Evolutionary conservation across 2,888 invertebrate genomes (phyloP).

Genomic region (Poecilobothrus nobilitatus): DNA sequence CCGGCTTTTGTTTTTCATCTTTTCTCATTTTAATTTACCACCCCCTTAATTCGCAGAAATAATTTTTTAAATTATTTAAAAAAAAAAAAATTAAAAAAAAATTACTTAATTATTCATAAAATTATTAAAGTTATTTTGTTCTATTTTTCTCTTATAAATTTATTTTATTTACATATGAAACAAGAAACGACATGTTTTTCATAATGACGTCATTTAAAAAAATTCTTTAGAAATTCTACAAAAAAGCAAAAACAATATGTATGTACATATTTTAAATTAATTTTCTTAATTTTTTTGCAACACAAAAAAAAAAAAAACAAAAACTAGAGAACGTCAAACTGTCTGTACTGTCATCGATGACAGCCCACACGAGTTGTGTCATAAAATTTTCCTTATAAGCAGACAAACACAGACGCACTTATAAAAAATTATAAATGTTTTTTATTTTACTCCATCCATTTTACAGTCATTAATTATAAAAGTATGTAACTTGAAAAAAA

Average conservation of each 20-base stretch:
- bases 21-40: neutral
- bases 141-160: neutral
- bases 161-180: too few relatives aligned
- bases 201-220: neutral
- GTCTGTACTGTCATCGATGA: neutral
- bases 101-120: neutral
- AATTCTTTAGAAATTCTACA: neutral
- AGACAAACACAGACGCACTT: too few relatives aligned
- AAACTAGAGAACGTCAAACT: neutral
- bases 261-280: neutral
- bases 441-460: neutral
- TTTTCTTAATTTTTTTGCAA: neutral
- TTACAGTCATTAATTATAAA: neutral
- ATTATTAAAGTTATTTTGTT: neutral
- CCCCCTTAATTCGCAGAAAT: neutral
- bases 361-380: slow-evolving; percentile 6
- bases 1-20: neutral
- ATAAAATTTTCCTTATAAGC: neutral
- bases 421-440: neutral
- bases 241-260: neutral
- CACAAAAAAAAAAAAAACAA: neutral
- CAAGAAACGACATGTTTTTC: neutral
- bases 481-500: neutral
- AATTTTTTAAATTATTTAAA: neutral
- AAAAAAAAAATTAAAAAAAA: neutral